Percentiles rank a stretch among this genome's conserved stretches.
phyloP scores from a whole-genome alignment of 2,888 invertebrate species.

The Trachelus stipa region DNA sequence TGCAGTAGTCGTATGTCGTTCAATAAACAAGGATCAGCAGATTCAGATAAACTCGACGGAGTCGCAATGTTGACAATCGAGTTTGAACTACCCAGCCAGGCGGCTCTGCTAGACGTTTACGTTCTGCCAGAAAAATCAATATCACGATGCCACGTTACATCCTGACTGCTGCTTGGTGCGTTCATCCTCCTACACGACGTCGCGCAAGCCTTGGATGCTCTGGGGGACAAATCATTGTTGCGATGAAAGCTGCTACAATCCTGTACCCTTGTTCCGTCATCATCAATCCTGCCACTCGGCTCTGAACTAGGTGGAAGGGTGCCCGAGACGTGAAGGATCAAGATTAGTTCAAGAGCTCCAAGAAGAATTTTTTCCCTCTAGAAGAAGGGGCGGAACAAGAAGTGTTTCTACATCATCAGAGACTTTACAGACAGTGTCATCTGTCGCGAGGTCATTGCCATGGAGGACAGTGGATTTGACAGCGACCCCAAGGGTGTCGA shows the following conservation, averaged over 20 bases:
- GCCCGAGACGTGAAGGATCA: background rate
- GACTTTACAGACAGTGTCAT: background rate
- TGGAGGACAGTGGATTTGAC: conserved; percentile 68
- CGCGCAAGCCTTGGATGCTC: background rate
- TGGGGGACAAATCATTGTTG: background rate
- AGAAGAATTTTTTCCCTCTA: background rate
- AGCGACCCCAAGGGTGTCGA: conserved; percentile 64
- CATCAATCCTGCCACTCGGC: background rate
- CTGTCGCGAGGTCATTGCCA: conserved; percentile 22
- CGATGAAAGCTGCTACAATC: background rate
- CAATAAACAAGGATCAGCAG: background rate
- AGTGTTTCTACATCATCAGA: background rate
- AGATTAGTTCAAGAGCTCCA: background rate
- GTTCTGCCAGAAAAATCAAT: background rate
- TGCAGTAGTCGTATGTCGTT: background rate
- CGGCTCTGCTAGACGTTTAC: background rate
- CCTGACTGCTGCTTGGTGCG: background rate
- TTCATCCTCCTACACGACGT: background rate
- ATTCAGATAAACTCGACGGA: background rate
- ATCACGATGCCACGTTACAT: background rate
- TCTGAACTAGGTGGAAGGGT: background rate
- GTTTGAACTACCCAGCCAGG: background rate
- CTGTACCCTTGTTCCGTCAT: background rate
- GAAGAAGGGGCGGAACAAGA: background rate
- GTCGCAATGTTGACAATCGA: background rate